Conservation (phyloP, 2,113 vertebrate species). For the Larimichthys crocea region DNA sequence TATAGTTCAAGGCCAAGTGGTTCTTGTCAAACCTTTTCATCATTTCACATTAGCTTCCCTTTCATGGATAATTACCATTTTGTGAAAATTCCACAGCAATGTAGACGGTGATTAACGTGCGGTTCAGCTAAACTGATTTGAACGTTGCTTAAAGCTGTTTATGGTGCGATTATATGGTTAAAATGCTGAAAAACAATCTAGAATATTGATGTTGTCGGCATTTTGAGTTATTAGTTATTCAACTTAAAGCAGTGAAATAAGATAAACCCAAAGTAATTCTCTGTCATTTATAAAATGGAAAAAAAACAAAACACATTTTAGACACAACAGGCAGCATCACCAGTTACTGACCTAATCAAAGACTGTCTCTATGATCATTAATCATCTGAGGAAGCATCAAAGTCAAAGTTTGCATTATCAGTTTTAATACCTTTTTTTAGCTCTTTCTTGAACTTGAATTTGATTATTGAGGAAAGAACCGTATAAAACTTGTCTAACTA, state of each 20-base stretch:
- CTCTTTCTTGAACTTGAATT: not conserved
- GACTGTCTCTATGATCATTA: not conserved
- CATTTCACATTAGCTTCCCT: constrained; percentile 7
- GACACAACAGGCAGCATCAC: not conserved
- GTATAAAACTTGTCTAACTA: not conserved
- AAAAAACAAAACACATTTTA: not conserved
- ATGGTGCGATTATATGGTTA: not conserved
- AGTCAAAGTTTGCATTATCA: not conserved
- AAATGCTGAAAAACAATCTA: not conserved
- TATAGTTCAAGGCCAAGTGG: constrained; percentile 24
- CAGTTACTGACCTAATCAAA: not conserved
- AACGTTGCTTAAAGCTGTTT: too few species aligned
- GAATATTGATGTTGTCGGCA: not conserved
- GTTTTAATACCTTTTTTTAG: not conserved
- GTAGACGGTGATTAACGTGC: too few species aligned
- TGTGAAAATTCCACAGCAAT: not conserved
- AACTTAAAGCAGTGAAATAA: not conserved
- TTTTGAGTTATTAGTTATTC: not conserved
- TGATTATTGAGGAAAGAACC: not conserved
- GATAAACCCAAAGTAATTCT: not conserved
- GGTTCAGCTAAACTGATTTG: not conserved
- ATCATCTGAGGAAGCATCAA: not conserved
- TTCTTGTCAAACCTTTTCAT: constrained; percentile 26
- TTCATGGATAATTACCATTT: constrained; percentile 5
- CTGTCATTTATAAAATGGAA: not conserved